Evolutionary conservation across 1,140 invertebrate genomes (phyloP).

Genomic region (Heliconius melpomene): DNA sequence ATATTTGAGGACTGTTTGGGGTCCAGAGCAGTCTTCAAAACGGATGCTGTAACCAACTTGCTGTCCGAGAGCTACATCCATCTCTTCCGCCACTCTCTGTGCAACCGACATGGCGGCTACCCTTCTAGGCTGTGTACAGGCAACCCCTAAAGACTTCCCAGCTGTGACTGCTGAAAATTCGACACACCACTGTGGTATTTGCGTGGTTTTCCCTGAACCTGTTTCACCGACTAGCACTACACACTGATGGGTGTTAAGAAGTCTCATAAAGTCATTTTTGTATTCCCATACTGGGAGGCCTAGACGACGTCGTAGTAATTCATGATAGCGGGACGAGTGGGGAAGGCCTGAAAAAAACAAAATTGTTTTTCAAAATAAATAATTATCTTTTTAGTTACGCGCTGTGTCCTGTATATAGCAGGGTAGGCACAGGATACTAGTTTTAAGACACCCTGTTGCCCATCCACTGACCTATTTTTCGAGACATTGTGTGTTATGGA

Average conservation of each 20-base stretch:
- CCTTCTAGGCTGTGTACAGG: slow-evolving; percentile 98
- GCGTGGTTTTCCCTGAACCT: slow-evolving; percentile 98
- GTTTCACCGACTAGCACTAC: slow-evolving; percentile 98
- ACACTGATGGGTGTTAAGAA: slow-evolving; percentile 93
- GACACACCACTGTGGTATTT: slow-evolving; percentile 89
- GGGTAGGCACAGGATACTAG: not conserved
- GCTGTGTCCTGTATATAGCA: not conserved
- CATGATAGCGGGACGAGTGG: slow-evolving; percentile 91
- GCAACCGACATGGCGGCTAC: slow-evolving; percentile 99
- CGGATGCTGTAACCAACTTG: slow-evolving; percentile 98
- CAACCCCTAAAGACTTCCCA: slow-evolving; percentile 88
- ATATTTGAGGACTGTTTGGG: slow-evolving; percentile 95
- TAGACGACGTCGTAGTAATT: slow-evolving; percentile 93
- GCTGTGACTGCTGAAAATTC: slow-evolving; percentile 65
- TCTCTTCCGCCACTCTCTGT: slow-evolving; percentile 98
- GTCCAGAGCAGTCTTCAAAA: slow-evolving; percentile 99
- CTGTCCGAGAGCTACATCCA: slow-evolving; percentile 95
- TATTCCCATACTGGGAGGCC: slow-evolving; percentile 99
- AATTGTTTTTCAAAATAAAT: not conserved
- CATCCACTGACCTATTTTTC: not conserved
- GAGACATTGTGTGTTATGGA: not conserved
- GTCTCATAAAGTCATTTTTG: slow-evolving; percentile 96
- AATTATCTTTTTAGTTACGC: not conserved
- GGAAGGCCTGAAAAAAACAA: slow-evolving; percentile 82
- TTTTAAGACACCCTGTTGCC: not conserved